These are phyloP conservation scores for Drosophila orosa DNA, from an alignment of 1,140 invertebrate genomes.

Conservation along the genomic window DNA sequence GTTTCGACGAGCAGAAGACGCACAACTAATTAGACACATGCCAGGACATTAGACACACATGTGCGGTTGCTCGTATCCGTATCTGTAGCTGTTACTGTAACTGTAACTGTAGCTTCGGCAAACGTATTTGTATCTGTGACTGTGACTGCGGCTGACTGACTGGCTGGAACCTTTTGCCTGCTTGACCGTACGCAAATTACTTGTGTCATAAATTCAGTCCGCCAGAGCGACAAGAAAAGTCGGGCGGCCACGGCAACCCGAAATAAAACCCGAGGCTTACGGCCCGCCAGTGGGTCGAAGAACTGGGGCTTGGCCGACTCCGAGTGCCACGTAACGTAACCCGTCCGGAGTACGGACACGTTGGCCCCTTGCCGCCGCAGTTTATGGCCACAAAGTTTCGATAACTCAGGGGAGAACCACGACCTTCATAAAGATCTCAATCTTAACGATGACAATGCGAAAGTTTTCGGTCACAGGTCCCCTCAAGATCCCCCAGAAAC, in stretches of 20 bases:
- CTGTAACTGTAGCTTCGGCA: too few relatives aligned
- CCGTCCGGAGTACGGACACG: neutral
- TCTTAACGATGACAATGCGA: slow-evolving; percentile 83
- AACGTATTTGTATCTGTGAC: neutral
- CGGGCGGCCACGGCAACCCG: slow-evolving; percentile 53
- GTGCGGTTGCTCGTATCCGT: slow-evolving; percentile 25
- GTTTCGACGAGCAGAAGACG: slow-evolving; percentile 69
- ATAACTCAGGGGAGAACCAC: slow-evolving; percentile 47
- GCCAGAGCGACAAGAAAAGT: slow-evolving; percentile 69
- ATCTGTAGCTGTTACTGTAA: slow-evolving; percentile 25
- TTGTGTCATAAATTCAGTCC: slow-evolving; percentile 77
- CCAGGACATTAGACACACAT: slow-evolving; percentile 58
- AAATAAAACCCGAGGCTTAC: slow-evolving; percentile 72
- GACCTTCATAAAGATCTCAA: slow-evolving; percentile 81
- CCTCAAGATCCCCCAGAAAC: slow-evolving; percentile 55
- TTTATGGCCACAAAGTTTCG: slow-evolving; percentile 62
- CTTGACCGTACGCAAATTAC: slow-evolving; percentile 82
- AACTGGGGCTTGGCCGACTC: slow-evolving; percentile 46
- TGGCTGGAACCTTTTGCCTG: slow-evolving; percentile 33
- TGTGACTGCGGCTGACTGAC: slow-evolving; percentile 34
- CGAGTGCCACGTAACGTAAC: slow-evolving; percentile 31
- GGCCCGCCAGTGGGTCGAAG: slow-evolving; percentile 68
- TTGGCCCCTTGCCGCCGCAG: slow-evolving; percentile 42
- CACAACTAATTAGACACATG: slow-evolving; percentile 83
- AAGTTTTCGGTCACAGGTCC: slow-evolving; percentile 44